A percentile compares a stretch with the other conserved stretches of the same genome.
Evolutionary conservation across 2,113 vertebrate species (phyloP).

Genomic region (Lophochroa leadbeateri): DNA sequence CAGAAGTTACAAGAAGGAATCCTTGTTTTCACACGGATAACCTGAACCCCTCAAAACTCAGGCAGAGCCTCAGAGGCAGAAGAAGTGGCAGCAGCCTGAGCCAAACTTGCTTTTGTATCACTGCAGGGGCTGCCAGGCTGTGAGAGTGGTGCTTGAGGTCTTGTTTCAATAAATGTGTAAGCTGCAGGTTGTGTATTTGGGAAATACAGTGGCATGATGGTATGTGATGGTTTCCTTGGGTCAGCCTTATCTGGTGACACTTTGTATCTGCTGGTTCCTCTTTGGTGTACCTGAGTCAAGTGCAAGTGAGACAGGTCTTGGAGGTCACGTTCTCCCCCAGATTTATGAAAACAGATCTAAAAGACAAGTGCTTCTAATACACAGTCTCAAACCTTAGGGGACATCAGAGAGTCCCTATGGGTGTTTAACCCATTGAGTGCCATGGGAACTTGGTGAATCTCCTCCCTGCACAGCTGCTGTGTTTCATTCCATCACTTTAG

Average conservation of each 20-base stretch:
- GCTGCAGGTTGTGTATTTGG: not conserved
- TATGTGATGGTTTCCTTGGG: not conserved
- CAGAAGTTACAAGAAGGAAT: not conserved
- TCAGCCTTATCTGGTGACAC: not conserved
- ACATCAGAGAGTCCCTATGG: not conserved
- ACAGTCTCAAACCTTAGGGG: not conserved
- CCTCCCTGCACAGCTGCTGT: not conserved
- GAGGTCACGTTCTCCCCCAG: not conserved
- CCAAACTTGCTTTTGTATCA: not conserved
- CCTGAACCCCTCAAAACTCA: not conserved
- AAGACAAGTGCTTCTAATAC: not conserved
- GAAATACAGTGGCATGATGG: not conserved
- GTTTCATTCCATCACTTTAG: rapidly evolving
- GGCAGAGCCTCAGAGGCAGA: not conserved
- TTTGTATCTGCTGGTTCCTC: not conserved
- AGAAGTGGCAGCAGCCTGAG: not conserved
- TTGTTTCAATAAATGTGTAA: not conserved
- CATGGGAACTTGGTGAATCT: not conserved
- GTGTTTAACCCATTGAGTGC: not conserved
- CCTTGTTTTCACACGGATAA: not conserved
- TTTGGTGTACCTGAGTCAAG: not conserved
- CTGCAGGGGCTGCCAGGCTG: not conserved
- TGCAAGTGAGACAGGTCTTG: not conserved
- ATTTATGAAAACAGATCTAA: not conserved
- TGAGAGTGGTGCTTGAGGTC: not conserved